phyloP scores from a whole-genome alignment of 2,113 vertebrate genomes.

The Xenus cinereus region DNA sequence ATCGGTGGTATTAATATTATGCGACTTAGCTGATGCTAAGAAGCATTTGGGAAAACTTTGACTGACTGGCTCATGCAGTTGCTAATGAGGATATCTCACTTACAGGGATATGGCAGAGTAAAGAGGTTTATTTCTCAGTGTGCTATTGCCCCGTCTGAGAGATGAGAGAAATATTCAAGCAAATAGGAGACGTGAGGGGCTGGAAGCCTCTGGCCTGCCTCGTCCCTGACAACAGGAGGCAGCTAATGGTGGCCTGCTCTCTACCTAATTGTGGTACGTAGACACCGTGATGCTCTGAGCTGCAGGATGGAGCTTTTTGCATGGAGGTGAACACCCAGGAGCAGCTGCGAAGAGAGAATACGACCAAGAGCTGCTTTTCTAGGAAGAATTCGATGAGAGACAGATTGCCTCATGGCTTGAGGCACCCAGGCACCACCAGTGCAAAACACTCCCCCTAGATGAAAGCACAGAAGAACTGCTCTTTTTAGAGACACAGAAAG shows the following conservation, averaged over 20 bases:
- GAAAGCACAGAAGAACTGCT: neutral
- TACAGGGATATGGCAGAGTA: constrained; percentile 21
- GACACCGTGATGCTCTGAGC: neutral
- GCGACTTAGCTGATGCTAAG: constrained; percentile 64
- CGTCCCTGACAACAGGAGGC: neutral
- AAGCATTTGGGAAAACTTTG: constrained; percentile 68
- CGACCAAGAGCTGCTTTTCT: neutral
- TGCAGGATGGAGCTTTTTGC: neutral
- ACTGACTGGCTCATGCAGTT: constrained; percentile 57
- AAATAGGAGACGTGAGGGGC: neutral
- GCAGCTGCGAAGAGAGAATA: neutral
- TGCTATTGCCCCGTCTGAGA: neutral
- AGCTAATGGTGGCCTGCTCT: neutral
- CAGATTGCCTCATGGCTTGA: neutral
- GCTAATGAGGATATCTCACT: constrained; percentile 65
- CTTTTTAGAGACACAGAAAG: neutral
- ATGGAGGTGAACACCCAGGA: neutral
- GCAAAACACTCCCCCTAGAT: neutral
- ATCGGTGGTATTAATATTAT: constrained; percentile 57
- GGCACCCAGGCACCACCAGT: neutral
- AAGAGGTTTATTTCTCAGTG: constrained; percentile 53
- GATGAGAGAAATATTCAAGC: neutral
- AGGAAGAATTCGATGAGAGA: neutral
- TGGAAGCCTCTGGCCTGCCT: neutral
- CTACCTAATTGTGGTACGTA: neutral